Percentiles rank a stretch among this genome's conserved stretches.
phyloP scores from a whole-genome alignment of 2,797 vertebrate genomes.

The Garrulus glandarius region DNA sequence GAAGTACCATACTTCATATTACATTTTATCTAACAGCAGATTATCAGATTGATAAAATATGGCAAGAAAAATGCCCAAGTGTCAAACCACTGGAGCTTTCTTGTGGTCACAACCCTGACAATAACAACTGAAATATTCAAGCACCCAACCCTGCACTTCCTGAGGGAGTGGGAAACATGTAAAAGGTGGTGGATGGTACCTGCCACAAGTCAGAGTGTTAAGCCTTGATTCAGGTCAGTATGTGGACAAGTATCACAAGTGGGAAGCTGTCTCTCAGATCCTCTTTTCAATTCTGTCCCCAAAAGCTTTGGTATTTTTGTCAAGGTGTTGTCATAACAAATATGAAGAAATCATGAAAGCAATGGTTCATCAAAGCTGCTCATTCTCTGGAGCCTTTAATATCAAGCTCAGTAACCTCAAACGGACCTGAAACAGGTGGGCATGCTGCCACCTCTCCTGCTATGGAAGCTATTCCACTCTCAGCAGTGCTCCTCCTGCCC shows the following conservation, averaged over 20 bases:
- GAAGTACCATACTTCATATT: not conserved
- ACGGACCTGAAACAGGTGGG: not conserved
- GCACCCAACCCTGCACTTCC: not conserved
- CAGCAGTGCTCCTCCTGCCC: constrained; percentile 11
- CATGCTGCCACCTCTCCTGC: not conserved
- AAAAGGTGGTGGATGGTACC: not conserved
- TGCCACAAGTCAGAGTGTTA: not conserved
- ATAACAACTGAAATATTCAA: not conserved
- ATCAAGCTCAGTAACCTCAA: not conserved
- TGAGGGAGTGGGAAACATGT: not conserved
- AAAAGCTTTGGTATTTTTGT: not conserved
- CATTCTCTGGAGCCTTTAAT: not conserved
- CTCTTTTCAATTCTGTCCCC: not conserved
- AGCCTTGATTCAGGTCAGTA: not conserved
- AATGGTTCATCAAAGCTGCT: not conserved
- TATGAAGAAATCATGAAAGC: not conserved
- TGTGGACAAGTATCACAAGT: not conserved
- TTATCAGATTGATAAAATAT: not conserved
- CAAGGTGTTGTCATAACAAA: not conserved
- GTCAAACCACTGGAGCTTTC: not conserved
- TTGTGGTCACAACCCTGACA: not conserved
- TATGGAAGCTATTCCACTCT: not conserved
- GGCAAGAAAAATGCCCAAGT: not conserved
- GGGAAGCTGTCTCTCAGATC: not conserved
- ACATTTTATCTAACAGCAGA: not conserved